Percentiles rank a stretch among this genome's conserved stretches.
phyloP scores from a whole-genome alignment of 2,797 vertebrate species.

The Falco biarmicus region DNA sequence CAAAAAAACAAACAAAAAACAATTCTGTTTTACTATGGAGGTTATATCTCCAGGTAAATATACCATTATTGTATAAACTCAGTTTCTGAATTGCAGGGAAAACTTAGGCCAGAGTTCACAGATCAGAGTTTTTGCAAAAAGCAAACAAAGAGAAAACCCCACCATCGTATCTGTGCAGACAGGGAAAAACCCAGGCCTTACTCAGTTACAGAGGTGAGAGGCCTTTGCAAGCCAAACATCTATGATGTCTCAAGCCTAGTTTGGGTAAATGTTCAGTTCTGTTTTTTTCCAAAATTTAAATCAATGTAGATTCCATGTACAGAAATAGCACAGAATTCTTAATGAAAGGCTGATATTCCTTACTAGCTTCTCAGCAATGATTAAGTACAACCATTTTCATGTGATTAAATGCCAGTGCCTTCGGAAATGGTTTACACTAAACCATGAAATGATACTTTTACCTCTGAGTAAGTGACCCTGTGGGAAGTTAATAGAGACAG shows the following conservation, averaged over 20 bases:
- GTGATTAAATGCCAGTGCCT: not conserved
- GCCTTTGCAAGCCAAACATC: not conserved
- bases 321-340: not conserved
- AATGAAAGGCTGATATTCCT: not conserved
- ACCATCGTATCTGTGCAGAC: not conserved
- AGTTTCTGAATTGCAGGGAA: not conserved
- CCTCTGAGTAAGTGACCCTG: not conserved
- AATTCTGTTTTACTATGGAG: not conserved
- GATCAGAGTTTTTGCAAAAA: not conserved
- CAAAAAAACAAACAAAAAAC: not conserved
- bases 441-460: not conserved
- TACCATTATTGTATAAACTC: not conserved
- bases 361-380: not conserved
- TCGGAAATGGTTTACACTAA: not conserved
- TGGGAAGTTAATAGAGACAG: not conserved
- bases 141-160: not conserved
- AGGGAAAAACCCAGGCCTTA: not conserved
- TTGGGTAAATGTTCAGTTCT: not conserved
- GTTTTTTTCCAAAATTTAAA: not conserved
- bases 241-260: not conserved
- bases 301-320: accelerated
- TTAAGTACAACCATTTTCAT: not conserved
- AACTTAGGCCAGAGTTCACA: not conserved
- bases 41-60: not conserved
- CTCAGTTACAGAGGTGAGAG: not conserved